phyloP scores from a whole-genome alignment of 2,113 vertebrate species.

The Nasalis larvatus region DNA sequence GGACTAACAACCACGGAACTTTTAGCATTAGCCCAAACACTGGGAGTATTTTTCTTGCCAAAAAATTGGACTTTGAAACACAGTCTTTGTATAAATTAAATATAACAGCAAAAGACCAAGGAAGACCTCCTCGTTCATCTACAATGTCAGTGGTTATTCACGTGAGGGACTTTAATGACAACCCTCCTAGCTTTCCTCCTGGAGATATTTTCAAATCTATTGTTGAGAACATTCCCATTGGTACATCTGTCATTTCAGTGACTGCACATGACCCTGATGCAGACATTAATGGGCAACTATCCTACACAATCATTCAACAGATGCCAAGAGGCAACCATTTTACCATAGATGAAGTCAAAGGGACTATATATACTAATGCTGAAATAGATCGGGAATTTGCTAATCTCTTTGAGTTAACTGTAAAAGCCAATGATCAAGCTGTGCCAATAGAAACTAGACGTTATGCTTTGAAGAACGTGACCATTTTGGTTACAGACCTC shows the following conservation, averaged over 20 bases:
- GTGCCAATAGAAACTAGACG: slow-evolving; percentile 93
- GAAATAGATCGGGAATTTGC: slow-evolving; percentile 97
- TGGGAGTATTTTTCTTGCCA: slow-evolving; percentile 95
- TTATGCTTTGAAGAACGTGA: slow-evolving; percentile 96
- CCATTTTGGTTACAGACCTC: slow-evolving; percentile 94
- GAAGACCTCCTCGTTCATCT: slow-evolving; percentile 92
- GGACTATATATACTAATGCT: slow-evolving; percentile 90
- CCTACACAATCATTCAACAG: slow-evolving; percentile 94
- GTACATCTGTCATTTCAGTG: slow-evolving; percentile 92
- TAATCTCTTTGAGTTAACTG: slow-evolving; percentile 94
- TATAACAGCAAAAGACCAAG: slow-evolving; percentile 94
- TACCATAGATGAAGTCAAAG: slow-evolving; percentile 88
- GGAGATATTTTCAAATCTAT: slow-evolving; percentile 98
- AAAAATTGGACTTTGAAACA: slow-evolving; percentile 96
- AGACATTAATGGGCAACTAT: slow-evolving; percentile 94
- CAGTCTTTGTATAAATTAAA: slow-evolving; percentile 96
- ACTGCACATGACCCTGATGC: slow-evolving; percentile 95
- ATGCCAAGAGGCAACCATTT: slow-evolving; percentile 95
- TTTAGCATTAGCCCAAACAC: slow-evolving; percentile 98
- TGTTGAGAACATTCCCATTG: slow-evolving; percentile 93
- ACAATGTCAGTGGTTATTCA: slow-evolving; percentile 95
- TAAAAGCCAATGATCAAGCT: slow-evolving; percentile 95
- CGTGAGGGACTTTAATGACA: slow-evolving; percentile 97
- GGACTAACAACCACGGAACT: slow-evolving; percentile 95
- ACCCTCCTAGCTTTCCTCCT: slow-evolving; percentile 93